These are phyloP conservation scores for Archaeoteleia sp. DNA, from an alignment of 2,888 invertebrate species.

Conservation along the genomic window DNA sequence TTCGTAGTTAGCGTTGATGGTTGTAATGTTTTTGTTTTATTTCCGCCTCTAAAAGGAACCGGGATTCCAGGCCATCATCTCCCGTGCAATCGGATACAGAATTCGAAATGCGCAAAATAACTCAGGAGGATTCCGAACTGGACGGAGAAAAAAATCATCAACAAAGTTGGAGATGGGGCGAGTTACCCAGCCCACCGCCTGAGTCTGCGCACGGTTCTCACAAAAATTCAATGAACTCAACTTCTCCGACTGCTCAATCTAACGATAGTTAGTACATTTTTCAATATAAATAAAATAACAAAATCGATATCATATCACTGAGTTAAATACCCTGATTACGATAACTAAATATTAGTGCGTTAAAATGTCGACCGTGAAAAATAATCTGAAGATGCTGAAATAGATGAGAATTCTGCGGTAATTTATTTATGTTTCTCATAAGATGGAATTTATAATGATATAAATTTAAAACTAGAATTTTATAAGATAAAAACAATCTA, in stretches of 20 bases:
- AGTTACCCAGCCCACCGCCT: slow-evolving; percentile 80
- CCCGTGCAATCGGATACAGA: slow-evolving; percentile 97
- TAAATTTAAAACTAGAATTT: too few species aligned
- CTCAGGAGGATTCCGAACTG: slow-evolving; percentile 74
- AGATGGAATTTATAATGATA: too few species aligned
- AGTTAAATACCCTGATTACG: neutral
- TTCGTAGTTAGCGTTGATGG: slow-evolving; percentile 46
- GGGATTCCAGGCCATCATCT: slow-evolving; percentile 84
- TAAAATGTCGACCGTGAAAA: too few species aligned
- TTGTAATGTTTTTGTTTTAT: slow-evolving; percentile 53
- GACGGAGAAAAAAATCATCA: slow-evolving; percentile 71
- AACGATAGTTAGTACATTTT: slow-evolving; percentile 65
- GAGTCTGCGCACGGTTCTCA: slow-evolving; percentile 63
- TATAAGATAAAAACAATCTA: too few species aligned
- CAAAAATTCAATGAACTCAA: slow-evolving; percentile 62
- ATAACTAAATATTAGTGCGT: too few species aligned
- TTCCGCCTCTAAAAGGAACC: slow-evolving; percentile 71
- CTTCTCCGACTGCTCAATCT: slow-evolving; percentile 57
- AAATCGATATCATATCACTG: neutral
- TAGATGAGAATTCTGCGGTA: too few species aligned
- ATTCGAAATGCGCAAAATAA: slow-evolving; percentile 82
- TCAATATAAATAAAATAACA: neutral
- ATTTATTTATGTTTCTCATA: too few species aligned
- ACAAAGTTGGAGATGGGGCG: slow-evolving; percentile 94
- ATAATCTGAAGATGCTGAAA: too few species aligned